phyloP scores from a whole-genome alignment of 30 jellyfish, hydroid and myxozoan genomes.

The Cassiopea andromeda region DNA sequence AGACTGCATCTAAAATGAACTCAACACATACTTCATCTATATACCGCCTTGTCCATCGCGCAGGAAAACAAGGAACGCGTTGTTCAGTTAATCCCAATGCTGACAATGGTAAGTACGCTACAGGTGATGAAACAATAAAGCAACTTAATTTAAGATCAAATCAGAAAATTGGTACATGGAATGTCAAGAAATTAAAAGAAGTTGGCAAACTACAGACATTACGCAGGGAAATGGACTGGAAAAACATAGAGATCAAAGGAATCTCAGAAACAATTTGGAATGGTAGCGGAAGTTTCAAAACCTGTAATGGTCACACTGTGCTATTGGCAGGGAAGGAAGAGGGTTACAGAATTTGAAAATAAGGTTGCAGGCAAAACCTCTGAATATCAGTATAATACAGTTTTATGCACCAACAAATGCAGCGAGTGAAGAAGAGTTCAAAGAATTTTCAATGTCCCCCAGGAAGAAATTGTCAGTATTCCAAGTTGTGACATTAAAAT shows the following conservation, averaged over 20 bases:
- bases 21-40: background rate
- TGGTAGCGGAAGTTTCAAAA: background rate
- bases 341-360: background rate
- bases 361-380: background rate
- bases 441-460: background rate
- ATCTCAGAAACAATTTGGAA: background rate
- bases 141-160: background rate
- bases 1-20: background rate
- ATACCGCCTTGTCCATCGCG: background rate
- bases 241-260: background rate
- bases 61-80: background rate
- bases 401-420: background rate
- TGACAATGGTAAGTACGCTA: background rate
- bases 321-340: background rate
- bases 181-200: background rate
- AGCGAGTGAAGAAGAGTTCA: background rate
- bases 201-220: background rate
- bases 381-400: background rate
- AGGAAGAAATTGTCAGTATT: background rate
- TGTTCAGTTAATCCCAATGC: background rate
- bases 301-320: background rate
- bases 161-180: background rate
- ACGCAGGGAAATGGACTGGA: background rate
- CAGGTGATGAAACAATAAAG: background rate
- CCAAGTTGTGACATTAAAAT: background rate